phyloP scores from a whole-genome alignment of 2,113 vertebrate genomes.

The Psephotus haematonotus region DNA sequence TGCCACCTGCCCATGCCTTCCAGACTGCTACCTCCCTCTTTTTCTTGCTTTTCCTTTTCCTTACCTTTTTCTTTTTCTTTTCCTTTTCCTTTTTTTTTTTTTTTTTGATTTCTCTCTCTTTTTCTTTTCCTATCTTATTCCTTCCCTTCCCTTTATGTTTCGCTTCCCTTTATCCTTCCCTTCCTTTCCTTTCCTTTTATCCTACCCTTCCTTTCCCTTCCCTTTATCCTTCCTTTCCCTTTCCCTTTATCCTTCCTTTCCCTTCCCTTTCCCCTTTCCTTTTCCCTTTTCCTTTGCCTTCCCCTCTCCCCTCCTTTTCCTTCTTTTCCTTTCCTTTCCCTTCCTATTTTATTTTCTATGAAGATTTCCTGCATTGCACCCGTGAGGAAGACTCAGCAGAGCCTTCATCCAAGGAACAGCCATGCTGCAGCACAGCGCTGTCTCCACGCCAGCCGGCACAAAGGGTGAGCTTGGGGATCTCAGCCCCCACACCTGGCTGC shows the following conservation, averaged over 20 bases:
- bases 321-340: background rate
- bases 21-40: background rate
- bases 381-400: accelerated
- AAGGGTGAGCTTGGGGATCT: accelerated
- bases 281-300: background rate
- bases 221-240: too few species aligned
- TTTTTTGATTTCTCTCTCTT: background rate
- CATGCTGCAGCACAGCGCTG: accelerated
- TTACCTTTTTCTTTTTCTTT: too few species aligned
- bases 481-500: accelerated
- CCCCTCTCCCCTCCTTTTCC: background rate
- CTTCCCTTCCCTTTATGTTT: background rate
- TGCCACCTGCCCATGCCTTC: background rate
- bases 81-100: background rate
- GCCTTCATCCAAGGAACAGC: background rate
- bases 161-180: too few species aligned
- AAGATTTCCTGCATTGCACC: background rate
- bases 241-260: background rate
- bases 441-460: background rate
- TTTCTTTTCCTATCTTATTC: background rate
- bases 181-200: background rate
- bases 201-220: background rate
- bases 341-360: background rate
- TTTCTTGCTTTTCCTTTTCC: background rate
- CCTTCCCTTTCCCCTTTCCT: background rate